Evolutionary conservation across 2,888 invertebrate species (phyloP).

Genomic region (Parascotia fuliginaria): DNA sequence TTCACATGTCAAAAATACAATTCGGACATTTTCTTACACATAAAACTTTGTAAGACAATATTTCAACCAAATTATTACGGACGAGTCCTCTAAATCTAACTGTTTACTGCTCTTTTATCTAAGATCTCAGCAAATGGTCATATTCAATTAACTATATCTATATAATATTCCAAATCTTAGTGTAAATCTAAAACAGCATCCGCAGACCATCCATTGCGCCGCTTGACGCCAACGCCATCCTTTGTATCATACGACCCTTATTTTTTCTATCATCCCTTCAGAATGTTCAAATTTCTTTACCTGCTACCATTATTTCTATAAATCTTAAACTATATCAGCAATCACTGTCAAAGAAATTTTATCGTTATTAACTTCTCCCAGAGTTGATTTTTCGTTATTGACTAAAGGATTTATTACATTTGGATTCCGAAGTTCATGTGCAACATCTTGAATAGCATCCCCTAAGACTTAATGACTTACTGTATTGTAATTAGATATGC

Average conservation of each 20-base stretch:
- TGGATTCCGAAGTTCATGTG: slow-evolving; percentile 42
- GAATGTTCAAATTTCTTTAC: slow-evolving; percentile 84
- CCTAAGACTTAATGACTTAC: slow-evolving; percentile 77
- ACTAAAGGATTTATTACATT: slow-evolving; percentile 48
- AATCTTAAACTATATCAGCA: slow-evolving; percentile 32
- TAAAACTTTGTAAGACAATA: slow-evolving; percentile 1
- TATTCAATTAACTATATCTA: slow-evolving; percentile 77
- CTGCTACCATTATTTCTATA: slow-evolving; percentile 62
- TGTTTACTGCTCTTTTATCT: slow-evolving; percentile 47
- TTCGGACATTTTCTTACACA: too few species aligned
- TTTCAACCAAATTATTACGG: slow-evolving; percentile 15
- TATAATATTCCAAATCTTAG: slow-evolving; percentile 72
- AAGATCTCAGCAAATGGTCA: slow-evolving; percentile 68
- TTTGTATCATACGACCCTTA: slow-evolving; percentile 82
- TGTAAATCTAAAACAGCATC: slow-evolving; percentile 81
- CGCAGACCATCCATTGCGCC: slow-evolving; percentile 78
- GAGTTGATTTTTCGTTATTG: slow-evolving; percentile 32
- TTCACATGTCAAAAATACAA: too few species aligned
- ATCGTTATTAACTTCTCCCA: slow-evolving; percentile 38
- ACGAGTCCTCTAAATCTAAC: slow-evolving; percentile 24
- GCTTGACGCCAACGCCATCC: slow-evolving; percentile 81
- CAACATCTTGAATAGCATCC: slow-evolving; percentile 83
- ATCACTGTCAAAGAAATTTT: slow-evolving; percentile 25
- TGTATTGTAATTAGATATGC: slow-evolving; percentile 53
- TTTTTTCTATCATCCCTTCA: slow-evolving; percentile 80